Percentiles rank a stretch among this genome's conserved stretches.
These are phyloP conservation scores for Drosophila melanica DNA, from an alignment of 1,140 invertebrate species.

Conservation along the genomic window DNA sequence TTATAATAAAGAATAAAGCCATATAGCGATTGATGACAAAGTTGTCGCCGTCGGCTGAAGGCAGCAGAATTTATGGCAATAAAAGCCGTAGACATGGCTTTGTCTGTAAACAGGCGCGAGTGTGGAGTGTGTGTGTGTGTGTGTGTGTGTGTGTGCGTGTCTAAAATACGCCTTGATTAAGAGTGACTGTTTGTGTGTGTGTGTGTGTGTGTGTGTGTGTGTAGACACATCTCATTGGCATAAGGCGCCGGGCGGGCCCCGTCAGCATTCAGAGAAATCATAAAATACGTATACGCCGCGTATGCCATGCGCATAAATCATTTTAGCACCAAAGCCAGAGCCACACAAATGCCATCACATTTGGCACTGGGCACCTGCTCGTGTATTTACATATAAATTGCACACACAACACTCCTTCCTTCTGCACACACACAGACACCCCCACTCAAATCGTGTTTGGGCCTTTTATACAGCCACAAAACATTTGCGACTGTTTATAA, in stretches of 20 bases:
- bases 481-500: constrained; percentile 19
- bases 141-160: neutral
- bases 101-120: constrained; percentile 4
- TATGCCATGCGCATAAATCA: constrained; percentile 68
- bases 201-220: constrained; percentile 24
- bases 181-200: neutral
- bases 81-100: constrained; percentile 64
- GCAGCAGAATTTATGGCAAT: constrained; percentile 72
- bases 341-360: constrained; percentile 16
- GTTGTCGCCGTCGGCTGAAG: constrained; percentile 39
- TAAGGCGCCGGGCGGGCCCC: constrained; percentile 51
- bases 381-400: constrained; percentile 31
- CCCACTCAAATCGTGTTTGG: neutral
- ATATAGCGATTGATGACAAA: constrained; percentile 24
- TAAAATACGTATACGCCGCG: constrained; percentile 70
- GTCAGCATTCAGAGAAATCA: constrained; percentile 54
- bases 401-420: neutral
- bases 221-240: constrained; percentile 53
- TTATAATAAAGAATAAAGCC: constrained; percentile 25
- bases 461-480: constrained; percentile 8
- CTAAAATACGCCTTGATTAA: constrained; percentile 32
- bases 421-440: neutral
- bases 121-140: neutral
- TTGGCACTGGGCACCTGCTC: constrained; percentile 26
- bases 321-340: constrained; percentile 35